Evolutionary conservation across 2,113 vertebrate species (phyloP), one percentile per base, ranked within the genome.

Genomic region (Pseudolaguvia tuberculata): DNA sequence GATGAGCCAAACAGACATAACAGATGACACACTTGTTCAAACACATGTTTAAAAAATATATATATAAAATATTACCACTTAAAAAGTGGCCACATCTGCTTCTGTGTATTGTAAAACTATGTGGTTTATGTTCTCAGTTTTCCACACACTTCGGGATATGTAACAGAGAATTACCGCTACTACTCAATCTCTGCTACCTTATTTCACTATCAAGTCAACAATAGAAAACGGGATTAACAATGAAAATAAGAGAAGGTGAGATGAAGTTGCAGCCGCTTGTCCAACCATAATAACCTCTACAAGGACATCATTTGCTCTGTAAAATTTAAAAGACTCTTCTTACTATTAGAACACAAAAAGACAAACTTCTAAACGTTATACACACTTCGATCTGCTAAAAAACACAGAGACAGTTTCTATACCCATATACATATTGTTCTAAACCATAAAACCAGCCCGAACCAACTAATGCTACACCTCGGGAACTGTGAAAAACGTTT

Each of bases 61-160:
- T 25, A 35, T 65, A 65, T 75, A 62, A 56, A 59, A 23, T 20
- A 39, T 67, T 53, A 27, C 48, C 23, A 52, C 78, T 76, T 72
- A 72, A 75, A 73, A 78, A 63, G 57, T 18, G 14, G 55, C 27
- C 25, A 76, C 80, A 78, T 75, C 77, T 81, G 76, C 17, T 35
- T 72, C 55, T 75, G 72, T 66, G 52, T 78, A 66, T 79, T 57
- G 21, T 53, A 47, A 39, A 76, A 75, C 71, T 67, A 68, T 80
- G 77, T 80, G 53, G 74, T 72, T 76, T 73, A 67, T 48, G 55
- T 74, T 67, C 61, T 31, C 11, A 15, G n/a, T 50, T 74, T 77
- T 82, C 63, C 61, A 69, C 25, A 70, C 47, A 52, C 31, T 58
- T 31, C 69, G 70, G 31, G 42, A 17, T 51, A 63, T 65, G 29